A percentile compares a stretch with the other conserved stretches of the same genome.
Conservation (phyloP, 1,140 invertebrate species). For the Diabrotica virgifera region DNA sequence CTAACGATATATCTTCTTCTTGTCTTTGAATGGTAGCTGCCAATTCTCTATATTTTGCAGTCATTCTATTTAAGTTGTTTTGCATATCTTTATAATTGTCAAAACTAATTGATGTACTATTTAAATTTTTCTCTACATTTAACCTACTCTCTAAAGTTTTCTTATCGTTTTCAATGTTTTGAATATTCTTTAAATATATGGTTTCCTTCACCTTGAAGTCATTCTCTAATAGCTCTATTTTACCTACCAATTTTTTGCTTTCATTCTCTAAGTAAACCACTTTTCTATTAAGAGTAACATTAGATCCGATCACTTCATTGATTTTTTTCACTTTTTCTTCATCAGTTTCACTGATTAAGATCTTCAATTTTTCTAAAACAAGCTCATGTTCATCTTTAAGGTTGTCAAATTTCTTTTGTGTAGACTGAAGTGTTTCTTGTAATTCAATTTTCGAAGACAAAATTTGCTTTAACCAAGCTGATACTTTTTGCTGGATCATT, state of each 20-base stretch:
- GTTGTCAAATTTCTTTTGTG: slow-evolving; percentile 5
- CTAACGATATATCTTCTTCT: slow-evolving; percentile 23
- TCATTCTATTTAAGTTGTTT: slow-evolving; percentile 46
- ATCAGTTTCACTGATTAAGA: slow-evolving; percentile 13
- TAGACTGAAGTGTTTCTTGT: slow-evolving; percentile 12
- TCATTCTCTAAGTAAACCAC: slow-evolving; percentile 25
- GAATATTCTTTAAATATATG: slow-evolving; percentile 39
- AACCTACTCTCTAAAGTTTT: slow-evolving; percentile 42
- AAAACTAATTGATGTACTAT: slow-evolving; percentile 42
- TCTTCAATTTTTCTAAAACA: slow-evolving; percentile 22
- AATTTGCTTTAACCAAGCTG: background rate
- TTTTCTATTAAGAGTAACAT: slow-evolving; percentile 21
- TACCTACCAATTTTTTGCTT: slow-evolving; percentile 36
- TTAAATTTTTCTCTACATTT: slow-evolving; percentile 38
- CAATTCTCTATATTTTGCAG: slow-evolving; percentile 43
- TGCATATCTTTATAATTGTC: slow-evolving; percentile 40
- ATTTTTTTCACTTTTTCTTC: slow-evolving; percentile 18
- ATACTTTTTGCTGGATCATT: background rate
- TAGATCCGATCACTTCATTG: slow-evolving; percentile 14
- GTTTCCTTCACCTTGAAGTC: slow-evolving; percentile 42
- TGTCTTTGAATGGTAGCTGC: slow-evolving; percentile 40
- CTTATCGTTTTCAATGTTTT: slow-evolving; percentile 39
- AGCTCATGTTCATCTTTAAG: slow-evolving; percentile 9
- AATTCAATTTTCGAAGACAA: slow-evolving; percentile 5
- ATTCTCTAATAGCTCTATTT: slow-evolving; percentile 42